A percentile compares a stretch with the other conserved stretches of the same genome.
These are phyloP conservation scores for Pyrgilauda ruficollis DNA, from an alignment of 2,113 vertebrate genomes.

Conservation along the genomic window DNA sequence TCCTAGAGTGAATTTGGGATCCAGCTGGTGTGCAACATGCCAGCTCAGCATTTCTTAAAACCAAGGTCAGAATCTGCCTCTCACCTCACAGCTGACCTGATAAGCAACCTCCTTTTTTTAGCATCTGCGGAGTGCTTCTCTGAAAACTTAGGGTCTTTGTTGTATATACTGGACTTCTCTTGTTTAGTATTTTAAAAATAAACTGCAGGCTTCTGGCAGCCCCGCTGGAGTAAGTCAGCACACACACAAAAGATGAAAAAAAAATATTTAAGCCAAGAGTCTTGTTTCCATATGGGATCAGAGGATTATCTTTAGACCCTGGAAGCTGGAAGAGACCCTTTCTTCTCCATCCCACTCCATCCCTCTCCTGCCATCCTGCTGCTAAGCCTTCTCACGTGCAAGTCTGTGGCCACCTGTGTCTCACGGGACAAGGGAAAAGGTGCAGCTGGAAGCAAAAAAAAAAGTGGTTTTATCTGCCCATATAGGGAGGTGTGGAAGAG, in stretches of 20 bases:
- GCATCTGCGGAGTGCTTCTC: neutral
- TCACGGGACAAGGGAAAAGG: neutral
- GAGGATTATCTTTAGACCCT: neutral
- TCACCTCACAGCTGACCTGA: neutral
- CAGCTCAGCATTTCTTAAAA: neutral
- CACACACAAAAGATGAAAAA: neutral
- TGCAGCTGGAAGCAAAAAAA: neutral
- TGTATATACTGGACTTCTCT: constrained; percentile 8
- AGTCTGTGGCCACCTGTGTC: neutral
- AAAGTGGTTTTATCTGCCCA: neutral
- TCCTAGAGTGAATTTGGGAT: neutral
- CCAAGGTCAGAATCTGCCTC: neutral
- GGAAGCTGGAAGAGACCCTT: neutral
- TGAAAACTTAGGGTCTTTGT: neutral
- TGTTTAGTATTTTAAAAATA: constrained; percentile 55
- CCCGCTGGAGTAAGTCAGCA: constrained; percentile 8
- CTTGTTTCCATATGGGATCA: neutral
- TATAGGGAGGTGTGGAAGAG: accelerated
- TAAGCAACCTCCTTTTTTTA: constrained; percentile 14
- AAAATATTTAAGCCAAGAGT: neutral
- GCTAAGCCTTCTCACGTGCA: neutral
- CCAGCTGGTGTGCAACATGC: neutral
- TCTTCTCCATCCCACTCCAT: neutral
- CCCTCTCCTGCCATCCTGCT: neutral
- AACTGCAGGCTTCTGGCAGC: constrained; percentile 3